Evolutionary conservation across 2,888 invertebrate genomes (phyloP).

Genomic region (Cryptocheilus praepositus): DNA sequence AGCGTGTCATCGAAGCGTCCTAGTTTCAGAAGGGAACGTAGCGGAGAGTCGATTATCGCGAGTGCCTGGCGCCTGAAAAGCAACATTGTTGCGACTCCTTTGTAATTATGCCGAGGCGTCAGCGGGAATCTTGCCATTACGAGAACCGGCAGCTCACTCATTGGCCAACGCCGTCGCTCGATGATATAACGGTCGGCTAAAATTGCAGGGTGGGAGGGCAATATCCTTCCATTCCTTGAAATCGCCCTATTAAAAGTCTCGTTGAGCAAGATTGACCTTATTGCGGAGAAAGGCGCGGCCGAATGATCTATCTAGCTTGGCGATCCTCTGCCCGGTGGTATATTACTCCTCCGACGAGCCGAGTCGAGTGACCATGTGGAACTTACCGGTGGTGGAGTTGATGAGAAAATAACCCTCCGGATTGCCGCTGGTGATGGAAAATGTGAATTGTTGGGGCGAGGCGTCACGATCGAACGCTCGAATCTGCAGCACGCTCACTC

Average conservation of each 20-base stretch:
- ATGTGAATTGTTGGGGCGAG: slow-evolving; percentile 81
- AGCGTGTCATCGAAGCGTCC: too few relatives aligned
- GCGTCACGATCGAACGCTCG: slow-evolving; percentile 88
- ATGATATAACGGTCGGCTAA: too few relatives aligned
- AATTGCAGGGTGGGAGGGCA: too few relatives aligned
- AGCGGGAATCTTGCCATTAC: too few relatives aligned
- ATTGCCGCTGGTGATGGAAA: slow-evolving; percentile 92
- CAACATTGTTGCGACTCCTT: too few relatives aligned
- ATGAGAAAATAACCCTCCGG: slow-evolving; percentile 94
- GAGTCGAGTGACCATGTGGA: slow-evolving; percentile 8
- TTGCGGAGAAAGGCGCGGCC: slow-evolving; percentile 19
- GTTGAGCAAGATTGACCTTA: slow-evolving; percentile 38
- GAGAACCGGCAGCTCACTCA: too few relatives aligned
- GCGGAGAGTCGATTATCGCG: too few relatives aligned
- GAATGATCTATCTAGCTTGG: background rate
- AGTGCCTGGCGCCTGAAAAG: too few relatives aligned
- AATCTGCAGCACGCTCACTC: slow-evolving; percentile 84
- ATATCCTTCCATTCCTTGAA: slow-evolving; percentile 4
- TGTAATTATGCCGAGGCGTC: too few relatives aligned
- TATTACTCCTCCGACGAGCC: slow-evolving; percentile 23
- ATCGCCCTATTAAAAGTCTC: slow-evolving; percentile 39
- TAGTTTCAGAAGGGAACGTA: too few relatives aligned
- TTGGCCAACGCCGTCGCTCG: too few relatives aligned
- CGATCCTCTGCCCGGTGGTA: slow-evolving; percentile 5
- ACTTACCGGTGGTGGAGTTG: slow-evolving; percentile 86